Evolutionary conservation across 2,113 vertebrate species (phyloP), one percentile per base, ranked within the genome.

Genomic region (Psophia crepitans): DNA sequence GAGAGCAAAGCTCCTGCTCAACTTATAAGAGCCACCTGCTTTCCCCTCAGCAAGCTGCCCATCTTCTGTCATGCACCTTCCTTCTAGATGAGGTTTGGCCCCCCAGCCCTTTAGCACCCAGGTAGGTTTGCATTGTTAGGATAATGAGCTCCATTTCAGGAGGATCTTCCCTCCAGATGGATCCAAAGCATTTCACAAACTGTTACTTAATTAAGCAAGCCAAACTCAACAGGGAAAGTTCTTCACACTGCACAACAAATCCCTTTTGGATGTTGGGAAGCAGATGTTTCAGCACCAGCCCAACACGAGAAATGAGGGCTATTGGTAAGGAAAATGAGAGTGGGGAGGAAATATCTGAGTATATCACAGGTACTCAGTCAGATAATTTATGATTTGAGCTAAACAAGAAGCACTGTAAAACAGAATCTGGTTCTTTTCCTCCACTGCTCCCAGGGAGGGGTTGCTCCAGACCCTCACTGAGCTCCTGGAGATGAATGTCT

Each of bases 1-100:
- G 89, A 90, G 94, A 84, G 66, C 56, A 74, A 28, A 95, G 46
- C 77, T 97, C 87, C 90, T 74, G 61, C 74, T 93, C 56, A 75
- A 70, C 61, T 54, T 91, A 70, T 28, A 30, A 58, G 48, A 96
- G 83, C 85, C 97, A 97, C 95, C 92, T 97, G 96, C 93, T 96
- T 75, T 90, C 91, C 82, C 53, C 53, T 84, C 89, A 83, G 73
- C 93, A 93, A 96, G 44, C 33, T 23, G 14, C 37, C 81, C 61
- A 39, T 60, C 85, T 90, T 82, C 60, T 81, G 28, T 30, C 83
- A 80, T 70, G 53, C 27, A 44, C 82, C 90, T 90, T 84, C 75
- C 65, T 90, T 44, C 80, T 3, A 35, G 82, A 69, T 12, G 4
- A 71, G 28, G 41, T 89, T 94, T 87, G 33, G 32, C 56, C 30